These are phyloP conservation scores for Subanguina moxae DNA, from an alignment of 1,140 invertebrate species.

Conservation along the genomic window DNA sequence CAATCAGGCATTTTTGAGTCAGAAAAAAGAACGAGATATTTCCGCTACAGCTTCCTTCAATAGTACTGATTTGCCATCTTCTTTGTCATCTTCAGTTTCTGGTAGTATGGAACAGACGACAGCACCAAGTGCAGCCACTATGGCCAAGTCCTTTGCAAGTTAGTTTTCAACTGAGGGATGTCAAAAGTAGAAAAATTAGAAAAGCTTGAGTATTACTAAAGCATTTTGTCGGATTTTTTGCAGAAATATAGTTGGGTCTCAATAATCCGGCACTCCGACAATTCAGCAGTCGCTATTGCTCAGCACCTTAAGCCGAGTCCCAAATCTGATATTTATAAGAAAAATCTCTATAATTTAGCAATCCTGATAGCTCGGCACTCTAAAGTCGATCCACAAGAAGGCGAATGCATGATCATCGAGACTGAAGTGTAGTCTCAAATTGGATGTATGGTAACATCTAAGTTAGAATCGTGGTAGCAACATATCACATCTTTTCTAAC, in stretches of 20 bases:
- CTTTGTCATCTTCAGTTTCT: not conserved
- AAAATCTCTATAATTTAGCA: no score
- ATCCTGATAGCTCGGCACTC: no score
- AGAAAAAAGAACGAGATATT: no score
- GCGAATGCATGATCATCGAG: no score
- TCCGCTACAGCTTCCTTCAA: not conserved
- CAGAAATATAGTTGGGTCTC: not conserved
- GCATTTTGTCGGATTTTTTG: not conserved
- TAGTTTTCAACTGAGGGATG: not conserved
- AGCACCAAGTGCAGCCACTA: not conserved
- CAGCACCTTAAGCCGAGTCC: no score
- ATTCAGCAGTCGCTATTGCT: no score
- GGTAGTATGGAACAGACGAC: not conserved
- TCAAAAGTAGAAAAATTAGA: not conserved
- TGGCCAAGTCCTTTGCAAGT: constrained; percentile 1
- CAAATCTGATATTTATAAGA: no score
- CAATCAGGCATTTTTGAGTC: not conserved
- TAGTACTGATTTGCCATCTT: not conserved
- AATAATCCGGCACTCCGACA: not conserved
- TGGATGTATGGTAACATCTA: no score
- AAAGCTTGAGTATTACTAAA: not conserved
- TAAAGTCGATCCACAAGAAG: no score
- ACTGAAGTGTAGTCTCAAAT: no score
- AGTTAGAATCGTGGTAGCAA: no score
- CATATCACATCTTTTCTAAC: no score